Percentiles rank a stretch among this genome's conserved stretches.
These are phyloP conservation scores for Clarias gariepinus DNA, from an alignment of 2,113 vertebrate genomes.

Conservation along the genomic window DNA sequence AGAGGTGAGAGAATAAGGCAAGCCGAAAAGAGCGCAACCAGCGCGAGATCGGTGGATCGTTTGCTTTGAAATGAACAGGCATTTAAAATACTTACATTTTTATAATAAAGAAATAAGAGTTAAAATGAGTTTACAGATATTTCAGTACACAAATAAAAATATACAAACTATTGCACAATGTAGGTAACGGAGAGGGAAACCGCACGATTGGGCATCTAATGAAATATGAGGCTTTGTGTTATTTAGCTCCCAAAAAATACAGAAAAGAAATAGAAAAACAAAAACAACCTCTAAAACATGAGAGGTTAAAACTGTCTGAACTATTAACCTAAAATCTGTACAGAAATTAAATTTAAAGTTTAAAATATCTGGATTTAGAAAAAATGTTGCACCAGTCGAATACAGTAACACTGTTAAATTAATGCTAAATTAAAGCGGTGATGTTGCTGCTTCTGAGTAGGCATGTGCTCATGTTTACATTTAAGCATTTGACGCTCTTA, in stretches of 20 bases:
- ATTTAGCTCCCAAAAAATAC: not conserved
- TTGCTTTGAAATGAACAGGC: constrained; percentile 25
- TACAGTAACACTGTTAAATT: constrained; percentile 41
- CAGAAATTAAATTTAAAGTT: not conserved
- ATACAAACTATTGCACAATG: constrained; percentile 74
- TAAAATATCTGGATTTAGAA: not conserved
- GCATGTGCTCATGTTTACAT: constrained; percentile 13
- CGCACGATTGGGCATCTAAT: constrained; percentile 44
- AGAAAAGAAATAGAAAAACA: not conserved
- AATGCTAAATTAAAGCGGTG: not conserved
- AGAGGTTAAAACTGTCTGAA: not conserved
- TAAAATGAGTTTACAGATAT: constrained; percentile 58
- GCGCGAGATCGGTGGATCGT: constrained; percentile 26
- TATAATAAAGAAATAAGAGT: constrained; percentile 48
- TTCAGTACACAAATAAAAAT: constrained; percentile 59
- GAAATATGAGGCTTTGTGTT: constrained; percentile 7
- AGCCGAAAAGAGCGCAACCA: constrained; percentile 41
- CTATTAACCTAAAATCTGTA: constrained; percentile 4
- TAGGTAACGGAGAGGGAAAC: constrained; percentile 58
- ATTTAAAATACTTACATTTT: constrained; percentile 52
- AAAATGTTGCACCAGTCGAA: not conserved
- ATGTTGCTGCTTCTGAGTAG: not conserved
- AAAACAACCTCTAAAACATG: not conserved
- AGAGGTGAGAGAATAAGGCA: constrained; percentile 53
- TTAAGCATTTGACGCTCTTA: too few relatives aligned